These are phyloP conservation scores for Lepidurus apus DNA, from an alignment of 1,140 invertebrate genomes.

Conservation along the genomic window DNA sequence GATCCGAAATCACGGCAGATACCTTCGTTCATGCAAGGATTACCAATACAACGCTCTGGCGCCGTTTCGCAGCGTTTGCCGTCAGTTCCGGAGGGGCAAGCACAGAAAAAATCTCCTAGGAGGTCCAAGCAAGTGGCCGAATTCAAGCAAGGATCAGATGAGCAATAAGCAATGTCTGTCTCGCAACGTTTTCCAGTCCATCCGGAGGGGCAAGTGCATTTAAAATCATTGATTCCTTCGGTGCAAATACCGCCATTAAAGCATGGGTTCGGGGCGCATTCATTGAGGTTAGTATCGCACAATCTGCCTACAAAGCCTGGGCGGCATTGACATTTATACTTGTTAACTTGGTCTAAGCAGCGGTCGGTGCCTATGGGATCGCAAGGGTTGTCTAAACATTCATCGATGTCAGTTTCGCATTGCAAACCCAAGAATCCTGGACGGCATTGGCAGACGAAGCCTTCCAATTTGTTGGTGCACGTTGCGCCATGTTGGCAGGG, in stretches of 20 bases:
- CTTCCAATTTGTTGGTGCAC: slow-evolving; percentile 83
- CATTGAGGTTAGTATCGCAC: slow-evolving; percentile 68
- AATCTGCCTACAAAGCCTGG: slow-evolving; percentile 41
- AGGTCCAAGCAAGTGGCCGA: slow-evolving; percentile 86
- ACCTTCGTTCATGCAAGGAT: slow-evolving; percentile 92
- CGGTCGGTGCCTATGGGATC: slow-evolving; percentile 40
- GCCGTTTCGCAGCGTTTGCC: slow-evolving; percentile 92
- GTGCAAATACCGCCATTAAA: slow-evolving; percentile 81
- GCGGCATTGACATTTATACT: slow-evolving; percentile 42
- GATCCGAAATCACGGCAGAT: slow-evolving; percentile 91
- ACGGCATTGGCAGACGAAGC: slow-evolving; percentile 81
- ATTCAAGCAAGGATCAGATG: slow-evolving; percentile 80
- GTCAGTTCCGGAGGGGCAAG: slow-evolving; percentile 88
- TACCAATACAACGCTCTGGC: slow-evolving; percentile 89
- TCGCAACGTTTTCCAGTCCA: slow-evolving; percentile 88
- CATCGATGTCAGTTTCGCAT: slow-evolving; percentile 64
- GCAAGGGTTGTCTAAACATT: slow-evolving; percentile 86
- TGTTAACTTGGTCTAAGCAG: slow-evolving; percentile 40
- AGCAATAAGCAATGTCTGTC: slow-evolving; percentile 77
- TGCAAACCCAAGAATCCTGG: slow-evolving; percentile 79
- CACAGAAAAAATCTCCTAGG: slow-evolving; percentile 94
- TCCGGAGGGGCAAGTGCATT: slow-evolving; percentile 69
- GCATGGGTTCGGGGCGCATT: slow-evolving; percentile 81
- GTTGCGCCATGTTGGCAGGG: slow-evolving; percentile 84
- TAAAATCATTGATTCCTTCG: slow-evolving; percentile 77